Evolutionary conservation across 2,888 invertebrate genomes (phyloP).

Genomic region (Creontiades dilutus): DNA sequence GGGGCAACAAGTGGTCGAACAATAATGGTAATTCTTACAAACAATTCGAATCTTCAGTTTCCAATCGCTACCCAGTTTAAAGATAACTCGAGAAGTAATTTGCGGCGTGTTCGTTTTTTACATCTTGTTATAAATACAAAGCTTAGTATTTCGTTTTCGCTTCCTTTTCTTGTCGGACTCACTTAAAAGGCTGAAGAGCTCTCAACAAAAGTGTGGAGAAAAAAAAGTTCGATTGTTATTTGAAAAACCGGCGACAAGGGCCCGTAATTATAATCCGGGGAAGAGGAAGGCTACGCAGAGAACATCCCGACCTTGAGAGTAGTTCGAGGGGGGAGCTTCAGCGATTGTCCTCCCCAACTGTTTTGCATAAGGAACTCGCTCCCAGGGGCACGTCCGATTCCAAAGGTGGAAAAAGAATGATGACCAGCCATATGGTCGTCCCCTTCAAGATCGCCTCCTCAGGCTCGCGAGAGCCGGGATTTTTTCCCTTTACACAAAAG

Average conservation of each 20-base stretch:
- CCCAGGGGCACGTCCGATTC: slow-evolving; percentile 17
- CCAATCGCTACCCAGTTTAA: too few species aligned
- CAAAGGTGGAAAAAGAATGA: slow-evolving; percentile 58
- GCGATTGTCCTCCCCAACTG: slow-evolving; percentile 48
- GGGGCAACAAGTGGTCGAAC: too few species aligned
- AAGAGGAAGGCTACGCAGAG: neutral
- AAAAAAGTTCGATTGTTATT: slow-evolving; percentile 4
- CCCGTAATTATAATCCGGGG: slow-evolving; percentile 11
- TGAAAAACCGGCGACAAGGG: neutral
- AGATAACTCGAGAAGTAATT: too few species aligned
- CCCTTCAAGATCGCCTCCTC: neutral
- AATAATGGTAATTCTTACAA: too few species aligned
- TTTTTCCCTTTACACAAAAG: neutral
- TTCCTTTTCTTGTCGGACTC: neutral
- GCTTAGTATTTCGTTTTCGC: neutral
- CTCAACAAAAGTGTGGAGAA: neutral
- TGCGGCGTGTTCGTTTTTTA: neutral
- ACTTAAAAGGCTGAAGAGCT: neutral
- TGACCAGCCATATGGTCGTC: slow-evolving; percentile 52
- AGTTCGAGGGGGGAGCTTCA: neutral
- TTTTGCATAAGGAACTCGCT: slow-evolving; percentile 66
- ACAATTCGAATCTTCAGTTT: too few species aligned
- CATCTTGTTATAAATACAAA: neutral
- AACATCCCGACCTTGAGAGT: neutral
- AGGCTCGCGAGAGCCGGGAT: neutral